Conservation (phyloP, 2,113 vertebrate species). For the Lontra canadensis region DNA sequence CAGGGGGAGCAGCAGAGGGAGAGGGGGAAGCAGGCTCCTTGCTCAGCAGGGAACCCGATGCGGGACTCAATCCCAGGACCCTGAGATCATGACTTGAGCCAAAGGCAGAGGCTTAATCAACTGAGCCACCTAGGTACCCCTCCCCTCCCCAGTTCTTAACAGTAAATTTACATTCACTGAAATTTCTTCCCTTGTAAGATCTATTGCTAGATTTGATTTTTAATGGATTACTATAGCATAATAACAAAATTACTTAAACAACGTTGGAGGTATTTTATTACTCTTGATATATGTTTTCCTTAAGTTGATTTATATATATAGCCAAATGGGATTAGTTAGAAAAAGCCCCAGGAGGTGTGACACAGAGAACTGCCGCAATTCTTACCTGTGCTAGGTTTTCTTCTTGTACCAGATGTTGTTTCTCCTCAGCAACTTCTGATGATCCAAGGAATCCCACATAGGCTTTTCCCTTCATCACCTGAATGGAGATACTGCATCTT, state of each 20-base stretch:
- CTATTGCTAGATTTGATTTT: neutral
- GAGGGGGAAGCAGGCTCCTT: too few species aligned
- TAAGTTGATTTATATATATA: neutral
- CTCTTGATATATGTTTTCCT: neutral
- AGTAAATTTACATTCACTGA: neutral
- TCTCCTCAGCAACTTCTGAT: neutral
- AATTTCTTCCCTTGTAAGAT: neutral
- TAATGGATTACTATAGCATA: neutral
- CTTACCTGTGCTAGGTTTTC: neutral
- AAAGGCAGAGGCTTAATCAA: too few species aligned
- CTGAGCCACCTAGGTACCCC: too few species aligned
- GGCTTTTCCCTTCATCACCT: accelerated
- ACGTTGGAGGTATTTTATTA: neutral
- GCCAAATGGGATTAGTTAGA: neutral
- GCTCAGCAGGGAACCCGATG: too few species aligned
- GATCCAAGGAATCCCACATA: too few species aligned
- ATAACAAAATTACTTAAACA: neutral
- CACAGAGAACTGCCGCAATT: neutral
- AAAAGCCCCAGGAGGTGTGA: neutral
- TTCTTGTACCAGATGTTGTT: neutral
- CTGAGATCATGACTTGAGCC: too few species aligned
- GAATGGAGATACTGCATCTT: neutral
- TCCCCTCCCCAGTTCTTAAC: neutral
- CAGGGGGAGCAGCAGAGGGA: too few species aligned
- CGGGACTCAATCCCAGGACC: too few species aligned